phyloP scores from a whole-genome alignment of 2,113 vertebrate genomes.

The Stegostoma tigrinum region DNA sequence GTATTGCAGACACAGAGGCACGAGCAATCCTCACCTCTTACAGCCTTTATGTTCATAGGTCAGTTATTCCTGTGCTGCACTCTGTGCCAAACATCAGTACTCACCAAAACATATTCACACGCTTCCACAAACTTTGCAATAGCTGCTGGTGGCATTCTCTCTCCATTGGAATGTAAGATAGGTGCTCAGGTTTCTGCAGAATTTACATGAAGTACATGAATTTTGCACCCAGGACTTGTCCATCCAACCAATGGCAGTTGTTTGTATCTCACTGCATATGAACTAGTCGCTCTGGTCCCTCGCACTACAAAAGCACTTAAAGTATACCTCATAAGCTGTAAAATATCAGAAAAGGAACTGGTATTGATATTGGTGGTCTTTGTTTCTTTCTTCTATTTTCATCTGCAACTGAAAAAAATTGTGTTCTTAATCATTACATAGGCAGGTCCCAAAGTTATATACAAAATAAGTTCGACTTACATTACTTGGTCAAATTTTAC shows the following conservation, averaged over 20 bases:
- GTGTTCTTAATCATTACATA: background rate
- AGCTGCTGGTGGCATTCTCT: background rate
- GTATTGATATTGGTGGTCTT: background rate
- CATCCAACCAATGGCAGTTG: background rate
- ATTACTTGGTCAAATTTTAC: background rate
- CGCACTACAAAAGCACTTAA: background rate
- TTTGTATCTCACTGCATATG: background rate
- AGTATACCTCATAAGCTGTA: background rate
- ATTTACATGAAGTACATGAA: background rate
- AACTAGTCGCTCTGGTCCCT: background rate
- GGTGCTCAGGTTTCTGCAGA: background rate
- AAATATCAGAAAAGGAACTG: background rate
- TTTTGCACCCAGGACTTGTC: background rate
- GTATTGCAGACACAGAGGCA: too few relatives aligned
- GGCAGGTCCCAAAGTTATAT: background rate
- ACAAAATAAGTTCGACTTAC: background rate
- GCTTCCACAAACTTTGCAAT: background rate
- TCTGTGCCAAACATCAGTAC: background rate
- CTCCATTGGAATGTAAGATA: background rate
- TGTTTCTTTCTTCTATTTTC: background rate
- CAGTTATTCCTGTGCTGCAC: background rate
- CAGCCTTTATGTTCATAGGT: background rate
- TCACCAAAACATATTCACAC: background rate
- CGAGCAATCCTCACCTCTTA: background rate
- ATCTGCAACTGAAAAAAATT: background rate